Evolutionary conservation across 2,797 vertebrate species (phyloP).

Genomic region (Alfaro cultratus): DNA sequence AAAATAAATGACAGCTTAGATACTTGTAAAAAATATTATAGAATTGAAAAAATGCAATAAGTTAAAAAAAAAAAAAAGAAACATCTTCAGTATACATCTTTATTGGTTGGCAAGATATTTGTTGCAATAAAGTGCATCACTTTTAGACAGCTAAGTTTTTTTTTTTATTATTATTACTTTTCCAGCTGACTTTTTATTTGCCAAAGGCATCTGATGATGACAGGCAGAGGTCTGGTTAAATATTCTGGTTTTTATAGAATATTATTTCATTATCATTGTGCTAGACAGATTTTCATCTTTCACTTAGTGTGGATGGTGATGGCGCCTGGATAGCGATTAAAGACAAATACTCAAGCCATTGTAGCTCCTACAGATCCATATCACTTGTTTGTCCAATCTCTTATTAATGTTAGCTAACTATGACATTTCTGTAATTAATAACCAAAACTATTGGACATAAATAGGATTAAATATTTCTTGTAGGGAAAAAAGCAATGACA

Average conservation of each 20-base stretch:
- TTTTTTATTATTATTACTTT: constrained; percentile 3
- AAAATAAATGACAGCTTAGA: not conserved
- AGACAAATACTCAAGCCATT: constrained; percentile 46
- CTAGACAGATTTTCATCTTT: constrained; percentile 72
- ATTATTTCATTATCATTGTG: constrained; percentile 77
- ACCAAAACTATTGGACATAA: constrained; percentile 28
- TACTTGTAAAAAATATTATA: not conserved
- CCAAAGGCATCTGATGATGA: constrained; percentile 63
- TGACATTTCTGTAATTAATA: constrained; percentile 40
- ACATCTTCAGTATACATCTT: not conserved
- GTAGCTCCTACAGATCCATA: constrained; percentile 53
- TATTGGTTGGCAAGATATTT: constrained; percentile 4
- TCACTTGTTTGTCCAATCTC: constrained; percentile 39
- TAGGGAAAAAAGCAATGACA: not conserved
- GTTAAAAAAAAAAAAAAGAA: not conserved
- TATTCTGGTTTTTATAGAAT: constrained; percentile 73
- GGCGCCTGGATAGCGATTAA: constrained; percentile 78
- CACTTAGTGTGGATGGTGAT: constrained; percentile 39
- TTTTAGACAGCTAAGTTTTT: constrained; percentile 57
- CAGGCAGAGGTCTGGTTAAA: constrained; percentile 55
- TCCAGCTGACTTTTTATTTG: constrained; percentile 38
- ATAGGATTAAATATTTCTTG: constrained; percentile 13
- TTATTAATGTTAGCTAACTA: constrained; percentile 27
- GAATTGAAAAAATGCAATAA: not conserved
- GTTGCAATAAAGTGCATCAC: constrained; percentile 54